phyloP scores from a whole-genome alignment of 2,113 vertebrate species.

The Morone chrysops region DNA sequence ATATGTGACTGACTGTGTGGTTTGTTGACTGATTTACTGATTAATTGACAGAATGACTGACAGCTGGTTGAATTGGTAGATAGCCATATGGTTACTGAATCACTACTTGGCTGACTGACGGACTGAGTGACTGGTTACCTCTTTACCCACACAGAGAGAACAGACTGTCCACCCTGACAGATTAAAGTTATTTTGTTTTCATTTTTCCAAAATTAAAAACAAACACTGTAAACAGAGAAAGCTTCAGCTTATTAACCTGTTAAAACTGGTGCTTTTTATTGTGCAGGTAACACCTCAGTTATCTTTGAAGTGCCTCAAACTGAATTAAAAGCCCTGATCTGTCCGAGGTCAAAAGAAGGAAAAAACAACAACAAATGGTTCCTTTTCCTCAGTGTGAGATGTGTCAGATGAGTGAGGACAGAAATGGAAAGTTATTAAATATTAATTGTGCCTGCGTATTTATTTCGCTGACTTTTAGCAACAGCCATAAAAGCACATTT shows the following conservation, averaged over 20 bases:
- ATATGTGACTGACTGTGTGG: not conserved
- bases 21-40: not conserved
- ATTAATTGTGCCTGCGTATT: not conserved
- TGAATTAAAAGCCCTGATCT: not conserved
- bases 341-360: not conserved
- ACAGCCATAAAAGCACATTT: not conserved
- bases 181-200: not conserved
- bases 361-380: not conserved
- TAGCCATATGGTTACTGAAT: not conserved
- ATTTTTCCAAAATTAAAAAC: not conserved
- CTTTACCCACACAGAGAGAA: not conserved
- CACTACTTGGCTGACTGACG: not conserved
- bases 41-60: not conserved
- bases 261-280: too few species aligned
- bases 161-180: not conserved
- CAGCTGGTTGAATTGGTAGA: not conserved
- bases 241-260: not conserved
- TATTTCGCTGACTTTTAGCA: conserved; percentile 8
- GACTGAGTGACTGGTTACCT: too few species aligned
- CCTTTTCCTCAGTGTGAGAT: not conserved
- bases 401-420: not conserved
- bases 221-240: not conserved
- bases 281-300: not conserved
- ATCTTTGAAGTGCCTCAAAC: not conserved
- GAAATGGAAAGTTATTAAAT: not conserved